Base-by-base conservation (phyloP, 2,888 invertebrate genomes). In the Ellobium chinense region DNA sequence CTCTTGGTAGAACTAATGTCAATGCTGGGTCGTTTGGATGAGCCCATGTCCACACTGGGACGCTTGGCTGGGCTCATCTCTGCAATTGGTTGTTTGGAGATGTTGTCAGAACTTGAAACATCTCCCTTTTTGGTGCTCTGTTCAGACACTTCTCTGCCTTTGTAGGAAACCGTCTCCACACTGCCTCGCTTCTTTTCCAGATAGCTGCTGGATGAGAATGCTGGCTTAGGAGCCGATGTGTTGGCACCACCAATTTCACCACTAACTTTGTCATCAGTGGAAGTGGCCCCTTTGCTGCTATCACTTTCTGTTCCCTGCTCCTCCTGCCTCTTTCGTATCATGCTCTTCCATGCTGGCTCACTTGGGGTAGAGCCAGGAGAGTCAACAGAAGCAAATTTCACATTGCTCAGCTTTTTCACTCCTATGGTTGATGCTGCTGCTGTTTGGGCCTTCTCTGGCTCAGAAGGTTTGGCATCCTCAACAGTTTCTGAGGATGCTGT, bases 261-360 rank as follows among this genome's bases (percentile, higher is more conserved):
- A 2, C 27, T 24, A 21, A 24, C 56, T 36, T 9, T 46, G 34
- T 9, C 24, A 39, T 54, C 36, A 29, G 1, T 21, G 7, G 68
- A 27, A 12, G 78, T 34, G n/a, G 68, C 31, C 1, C 36, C 34
- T 37, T 58, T 78, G 2, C 27, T 58, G n/a, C 78, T 73, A 3
- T 82, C 80, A 39, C 36, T 68, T 29, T 77, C 77, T 37, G 39
- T 37, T 34, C 66, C 63, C 12, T 76, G 60, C 14, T 66, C 81
- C 18, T 60, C 69, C 31, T 82, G 82, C 73, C 81, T 83, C 65
- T 83, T 82, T 36, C 72, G 62, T 3, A 82, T 73, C n/a, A 75
- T 58, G n/a, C 74, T 74, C 27, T 80, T 63, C 84, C 83, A 84
- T 37, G 79, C 72, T 36, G 83, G 84, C 46, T 82, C 74, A 36